These are phyloP conservation scores for Rhizomys pruinosus DNA, from an alignment of 2,113 vertebrate species.

Conservation along the genomic window DNA sequence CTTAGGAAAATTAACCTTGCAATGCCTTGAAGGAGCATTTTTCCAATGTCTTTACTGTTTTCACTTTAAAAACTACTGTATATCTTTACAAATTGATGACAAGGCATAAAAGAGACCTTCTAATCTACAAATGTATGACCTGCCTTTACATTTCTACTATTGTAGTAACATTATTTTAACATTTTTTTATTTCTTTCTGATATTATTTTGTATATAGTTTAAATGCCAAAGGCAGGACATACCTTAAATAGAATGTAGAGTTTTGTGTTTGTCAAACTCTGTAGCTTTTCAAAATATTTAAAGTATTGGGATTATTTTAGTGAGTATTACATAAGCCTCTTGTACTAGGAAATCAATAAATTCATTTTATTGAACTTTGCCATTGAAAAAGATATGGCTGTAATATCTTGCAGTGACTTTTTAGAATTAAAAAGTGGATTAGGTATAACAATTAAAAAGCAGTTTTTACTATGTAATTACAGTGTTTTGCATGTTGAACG, in stretches of 20 bases:
- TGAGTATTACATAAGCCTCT: background rate
- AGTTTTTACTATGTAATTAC: background rate
- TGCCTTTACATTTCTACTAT: constrained; percentile 37
- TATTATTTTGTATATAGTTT: background rate
- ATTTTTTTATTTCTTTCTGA: background rate
- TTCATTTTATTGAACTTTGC: constrained; percentile 27
- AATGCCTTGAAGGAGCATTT: background rate
- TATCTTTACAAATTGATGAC: background rate
- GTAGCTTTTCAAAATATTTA: background rate
- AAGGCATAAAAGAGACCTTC: background rate
- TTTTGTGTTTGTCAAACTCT: background rate
- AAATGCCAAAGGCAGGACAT: background rate
- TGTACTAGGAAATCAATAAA: constrained; percentile 11
- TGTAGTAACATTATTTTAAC: background rate
- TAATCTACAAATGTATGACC: background rate
- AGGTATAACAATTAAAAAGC: background rate
- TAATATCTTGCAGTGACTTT: constrained; percentile 11
- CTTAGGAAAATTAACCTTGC: background rate
- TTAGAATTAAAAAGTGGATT: constrained; percentile 40
- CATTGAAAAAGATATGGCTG: constrained; percentile 11
- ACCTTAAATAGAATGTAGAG: background rate
- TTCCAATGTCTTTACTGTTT: background rate
- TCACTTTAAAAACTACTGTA: background rate
- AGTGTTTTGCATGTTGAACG: constrained; percentile 33
- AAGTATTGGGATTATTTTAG: background rate